Evolutionary conservation across 1,140 invertebrate genomes (phyloP).

Genomic region (Neodiprion pinetum): DNA sequence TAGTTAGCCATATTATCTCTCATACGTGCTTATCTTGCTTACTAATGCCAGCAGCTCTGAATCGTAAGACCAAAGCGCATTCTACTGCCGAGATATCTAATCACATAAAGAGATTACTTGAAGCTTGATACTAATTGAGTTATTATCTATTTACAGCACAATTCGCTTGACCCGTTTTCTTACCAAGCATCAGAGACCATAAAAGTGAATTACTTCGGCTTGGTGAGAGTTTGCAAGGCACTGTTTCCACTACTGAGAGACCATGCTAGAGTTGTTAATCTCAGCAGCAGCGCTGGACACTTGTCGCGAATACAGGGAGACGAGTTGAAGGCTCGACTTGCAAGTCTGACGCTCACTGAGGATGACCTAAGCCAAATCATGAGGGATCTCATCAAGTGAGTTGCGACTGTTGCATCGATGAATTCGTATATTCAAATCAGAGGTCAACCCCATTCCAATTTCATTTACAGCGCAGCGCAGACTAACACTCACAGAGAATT

Average conservation of each 20-base stretch:
- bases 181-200: slow-evolving; percentile 77
- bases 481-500: slow-evolving; percentile 54
- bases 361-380: slow-evolving; percentile 67
- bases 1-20: neutral
- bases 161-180: slow-evolving; percentile 68
- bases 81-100: slow-evolving; percentile 5
- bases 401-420: slow-evolving; percentile 20
- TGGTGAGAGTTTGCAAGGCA: slow-evolving; percentile 68
- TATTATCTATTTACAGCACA: slow-evolving; percentile 42
- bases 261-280: slow-evolving; percentile 75
- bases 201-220: slow-evolving; percentile 73
- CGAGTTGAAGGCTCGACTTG: slow-evolving; percentile 62
- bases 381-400: slow-evolving; percentile 71
- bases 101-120: slow-evolving; percentile 3
- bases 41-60: neutral
- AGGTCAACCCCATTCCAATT: slow-evolving; percentile 14
- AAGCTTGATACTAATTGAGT: neutral
- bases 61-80: neutral
- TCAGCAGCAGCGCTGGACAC: slow-evolving; percentile 75
- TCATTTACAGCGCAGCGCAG: slow-evolving; percentile 53
- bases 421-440: slow-evolving; percentile 22
- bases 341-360: slow-evolving; percentile 63
- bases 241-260: slow-evolving; percentile 74
- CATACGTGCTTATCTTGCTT: neutral
- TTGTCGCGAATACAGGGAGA: slow-evolving; percentile 65